Evolutionary conservation across 2,797 vertebrate genomes (phyloP), one percentile per base, ranked within the genome.

Genomic region (Sebastes trivittatus): DNA sequence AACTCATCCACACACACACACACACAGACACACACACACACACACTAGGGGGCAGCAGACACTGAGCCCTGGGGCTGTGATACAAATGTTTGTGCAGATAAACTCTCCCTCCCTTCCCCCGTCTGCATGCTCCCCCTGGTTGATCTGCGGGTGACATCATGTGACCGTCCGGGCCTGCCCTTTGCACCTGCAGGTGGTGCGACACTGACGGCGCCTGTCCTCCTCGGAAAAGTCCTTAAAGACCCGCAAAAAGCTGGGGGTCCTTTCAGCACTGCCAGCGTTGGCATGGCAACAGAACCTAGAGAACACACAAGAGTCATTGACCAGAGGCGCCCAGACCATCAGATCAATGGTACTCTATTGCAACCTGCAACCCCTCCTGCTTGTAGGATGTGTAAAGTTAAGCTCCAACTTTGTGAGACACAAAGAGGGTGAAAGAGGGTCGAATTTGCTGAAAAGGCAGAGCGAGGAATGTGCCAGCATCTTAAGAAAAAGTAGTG

Each of bases 31-130:
- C 91, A 61, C 78, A 84, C 78, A 75, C 75, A 74, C 55, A 65
- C 79, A 86, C 94, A 94, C 92, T 84, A 94, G 94, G 89, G 93
- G 94, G 94, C 94, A 93, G 93, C 94, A 94, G 87, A 93, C 82
- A 84, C 91, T 93, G 93, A 81, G 85, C 72, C 83, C 90, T 83
- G 81, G 68, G 82, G 87, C 65, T 16, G 59, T 55, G 77, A 76
- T 79, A 72, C 52, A 85, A 82, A 64, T 74, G 58, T 74, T 58
- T 73, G 69, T 81, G 81, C 71, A 86, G 83, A 86, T 83, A 72
- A 80, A 80, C 34, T 29, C 8, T 63, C 49, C 58, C 38, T 20
- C 23, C 66, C 11, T 36, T 11, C 56, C 36, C 34, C 38, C 20
- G 6, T 25, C 38, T 11, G 25, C 70, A 64, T 23, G 16, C 75